Conservation (phyloP, 2,113 vertebrate species). For the Delphinus delphis region DNA sequence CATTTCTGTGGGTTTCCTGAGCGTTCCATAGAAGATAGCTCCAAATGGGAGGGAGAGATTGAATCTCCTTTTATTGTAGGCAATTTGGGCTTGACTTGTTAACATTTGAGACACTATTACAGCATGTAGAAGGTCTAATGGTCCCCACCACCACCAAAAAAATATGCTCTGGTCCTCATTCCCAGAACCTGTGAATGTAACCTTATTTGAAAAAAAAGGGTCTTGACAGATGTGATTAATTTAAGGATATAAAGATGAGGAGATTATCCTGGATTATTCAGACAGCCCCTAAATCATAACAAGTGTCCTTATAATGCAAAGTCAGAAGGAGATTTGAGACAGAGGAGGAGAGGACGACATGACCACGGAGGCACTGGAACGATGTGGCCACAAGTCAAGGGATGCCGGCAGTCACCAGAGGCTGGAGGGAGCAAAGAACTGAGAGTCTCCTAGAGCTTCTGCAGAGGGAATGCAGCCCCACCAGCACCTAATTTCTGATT, state of each 20-base stretch:
- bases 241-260: neutral
- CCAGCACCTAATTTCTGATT: neutral
- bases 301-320: neutral
- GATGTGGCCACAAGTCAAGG: accelerated
- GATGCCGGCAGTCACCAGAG: neutral
- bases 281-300: neutral
- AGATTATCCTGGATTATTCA: neutral
- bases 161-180: neutral
- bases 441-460: no score
- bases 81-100: accelerated
- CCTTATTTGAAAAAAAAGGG: neutral
- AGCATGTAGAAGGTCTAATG: neutral
- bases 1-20: neutral
- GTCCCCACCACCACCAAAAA: neutral
- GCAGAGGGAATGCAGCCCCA: accelerated
- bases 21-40: accelerated
- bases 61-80: neutral
- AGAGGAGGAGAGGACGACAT: neutral
- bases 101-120: neutral
- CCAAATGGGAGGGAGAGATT: neutral
- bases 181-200: neutral
- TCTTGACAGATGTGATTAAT: neutral
- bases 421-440: accelerated
- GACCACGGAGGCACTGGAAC: accelerated
- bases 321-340: neutral